These are phyloP conservation scores for Nymphalis c-album DNA, from an alignment of 2,888 invertebrate genomes.

Conservation along the genomic window DNA sequence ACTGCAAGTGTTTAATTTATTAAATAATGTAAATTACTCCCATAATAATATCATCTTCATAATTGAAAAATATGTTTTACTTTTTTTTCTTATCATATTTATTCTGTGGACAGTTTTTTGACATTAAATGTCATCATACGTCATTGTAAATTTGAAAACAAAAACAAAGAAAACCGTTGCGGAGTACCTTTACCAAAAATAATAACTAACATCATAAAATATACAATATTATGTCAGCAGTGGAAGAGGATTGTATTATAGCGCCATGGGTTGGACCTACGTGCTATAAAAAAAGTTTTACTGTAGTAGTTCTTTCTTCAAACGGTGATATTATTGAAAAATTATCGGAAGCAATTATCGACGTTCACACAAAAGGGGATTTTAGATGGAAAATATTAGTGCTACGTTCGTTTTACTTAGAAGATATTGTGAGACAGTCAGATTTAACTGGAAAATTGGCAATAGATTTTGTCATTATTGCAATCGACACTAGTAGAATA, in stretches of 20 bases:
- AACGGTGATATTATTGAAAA: slow-evolving; percentile 64
- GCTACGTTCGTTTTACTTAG: slow-evolving; percentile 59
- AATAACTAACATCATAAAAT: too few relatives aligned
- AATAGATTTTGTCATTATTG: slow-evolving; percentile 70
- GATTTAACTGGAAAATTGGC: slow-evolving; percentile 62
- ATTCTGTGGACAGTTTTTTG: too few relatives aligned
- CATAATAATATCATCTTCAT: too few relatives aligned
- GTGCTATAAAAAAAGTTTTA: slow-evolving; percentile 62
- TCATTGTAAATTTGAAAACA: too few relatives aligned
- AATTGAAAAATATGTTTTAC: too few relatives aligned
- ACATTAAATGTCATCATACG: too few relatives aligned
- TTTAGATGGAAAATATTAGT: slow-evolving; percentile 67
- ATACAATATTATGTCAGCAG: slow-evolving; percentile 51
- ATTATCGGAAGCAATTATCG: slow-evolving; percentile 61
- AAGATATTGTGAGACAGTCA: slow-evolving; percentile 60
- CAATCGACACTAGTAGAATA: slow-evolving; percentile 65
- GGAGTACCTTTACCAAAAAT: too few relatives aligned
- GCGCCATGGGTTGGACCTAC: slow-evolving; percentile 71
- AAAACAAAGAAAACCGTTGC: too few relatives aligned
- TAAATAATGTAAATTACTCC: too few relatives aligned
- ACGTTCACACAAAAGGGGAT: slow-evolving; percentile 60
- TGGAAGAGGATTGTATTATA: slow-evolving; percentile 56
- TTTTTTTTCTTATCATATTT: too few relatives aligned
- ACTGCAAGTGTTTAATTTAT: too few relatives aligned
- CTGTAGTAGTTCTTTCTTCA: slow-evolving; percentile 65